These are phyloP conservation scores for Eupithecia subfuscata DNA, from an alignment of 2,888 invertebrate genomes.

Conservation along the genomic window DNA sequence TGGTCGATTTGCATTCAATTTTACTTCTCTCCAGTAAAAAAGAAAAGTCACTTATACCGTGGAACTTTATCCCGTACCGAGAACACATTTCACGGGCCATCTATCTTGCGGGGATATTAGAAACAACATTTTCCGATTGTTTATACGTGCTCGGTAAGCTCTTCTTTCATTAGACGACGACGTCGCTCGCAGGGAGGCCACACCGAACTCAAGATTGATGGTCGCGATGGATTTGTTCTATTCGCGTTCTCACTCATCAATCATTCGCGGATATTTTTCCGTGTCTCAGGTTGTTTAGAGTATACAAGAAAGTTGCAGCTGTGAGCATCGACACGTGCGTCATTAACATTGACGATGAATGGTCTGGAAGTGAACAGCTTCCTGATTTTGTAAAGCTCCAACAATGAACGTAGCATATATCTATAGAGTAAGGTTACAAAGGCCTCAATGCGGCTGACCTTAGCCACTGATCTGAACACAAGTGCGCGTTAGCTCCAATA, in stretches of 20 bases:
- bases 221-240: slow-evolving; percentile 82
- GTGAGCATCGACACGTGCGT: slow-evolving; percentile 72
- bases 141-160: slow-evolving; percentile 80
- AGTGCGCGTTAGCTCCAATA: slow-evolving; percentile 48
- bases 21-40: slow-evolving; percentile 43
- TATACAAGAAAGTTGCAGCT: slow-evolving; percentile 77
- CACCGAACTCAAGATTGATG: slow-evolving; percentile 77
- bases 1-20: slow-evolving; percentile 41
- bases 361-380: slow-evolving; percentile 36
- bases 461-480: slow-evolving; percentile 46
- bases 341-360: slow-evolving; percentile 64
- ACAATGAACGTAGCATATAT: slow-evolving; percentile 39
- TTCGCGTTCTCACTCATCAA: slow-evolving; percentile 81
- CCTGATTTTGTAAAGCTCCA: slow-evolving; percentile 38
- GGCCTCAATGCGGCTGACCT: slow-evolving; percentile 46
- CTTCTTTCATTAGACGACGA: slow-evolving; percentile 80
- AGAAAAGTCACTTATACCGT: slow-evolving; percentile 42
- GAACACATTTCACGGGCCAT: slow-evolving; percentile 66
- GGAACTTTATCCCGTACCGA: slow-evolving; percentile 46
- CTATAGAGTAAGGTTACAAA: slow-evolving; percentile 46
- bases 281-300: slow-evolving; percentile 81
- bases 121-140: slow-evolving; percentile 80
- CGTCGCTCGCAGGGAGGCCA: slow-evolving; percentile 72
- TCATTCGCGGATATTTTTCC: slow-evolving; percentile 83
- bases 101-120: slow-evolving; percentile 77